Evolutionary conservation across 1,140 invertebrate genomes (phyloP), one percentile per base, ranked within the genome.

Genomic region (Zaprionus inermis): DNA sequence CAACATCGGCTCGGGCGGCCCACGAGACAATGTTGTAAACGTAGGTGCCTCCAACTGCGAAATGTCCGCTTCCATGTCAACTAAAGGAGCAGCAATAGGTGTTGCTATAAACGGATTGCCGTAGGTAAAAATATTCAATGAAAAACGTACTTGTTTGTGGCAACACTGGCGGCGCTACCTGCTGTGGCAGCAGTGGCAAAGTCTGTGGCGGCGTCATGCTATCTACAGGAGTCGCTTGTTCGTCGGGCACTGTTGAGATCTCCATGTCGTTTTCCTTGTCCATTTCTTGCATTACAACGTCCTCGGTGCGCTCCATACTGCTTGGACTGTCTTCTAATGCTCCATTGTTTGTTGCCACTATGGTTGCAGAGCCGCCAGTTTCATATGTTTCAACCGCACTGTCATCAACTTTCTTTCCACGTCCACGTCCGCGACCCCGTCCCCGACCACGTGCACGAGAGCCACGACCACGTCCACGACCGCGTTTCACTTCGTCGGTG

Each of bases 31-130:
- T 10, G 97, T 98, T 30, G 97, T 98, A 88, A 98, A 98, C 22
- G 97, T 97, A 7, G 97, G 97, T 1, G 97, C 96, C 92, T 98
- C 96, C 72, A 97, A 86, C 79, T 97, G 96, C 0, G 97, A 98
- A 91, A 97, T 97, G 91, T 97, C 96, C 41, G 97, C 96, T 90
- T 97, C 97, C 79, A 97, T 94, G 92, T 97, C 96, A 94, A 97
- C 96, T 95, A 86, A 2, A 70, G 72, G 22, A 36, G 38, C 30
- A 32, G 9, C 30, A 61, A n/a, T 18, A 41, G 14, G 20, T 30
- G 10, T n/a, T n/a, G 38, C n/a, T 16, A 44, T 16, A 44, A 44
- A 44, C n/a, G n/a, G 2, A 18, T 16, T 44, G n/a, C n/a, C 38
- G 7, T 16, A 44, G 38, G n/a, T 44, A 44, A n/a, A 16, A 16